Evolutionary conservation across 2,797 vertebrate genomes (phyloP), one percentile per base, ranked within the genome.

Genomic region (Thamnophis elegans): DNA sequence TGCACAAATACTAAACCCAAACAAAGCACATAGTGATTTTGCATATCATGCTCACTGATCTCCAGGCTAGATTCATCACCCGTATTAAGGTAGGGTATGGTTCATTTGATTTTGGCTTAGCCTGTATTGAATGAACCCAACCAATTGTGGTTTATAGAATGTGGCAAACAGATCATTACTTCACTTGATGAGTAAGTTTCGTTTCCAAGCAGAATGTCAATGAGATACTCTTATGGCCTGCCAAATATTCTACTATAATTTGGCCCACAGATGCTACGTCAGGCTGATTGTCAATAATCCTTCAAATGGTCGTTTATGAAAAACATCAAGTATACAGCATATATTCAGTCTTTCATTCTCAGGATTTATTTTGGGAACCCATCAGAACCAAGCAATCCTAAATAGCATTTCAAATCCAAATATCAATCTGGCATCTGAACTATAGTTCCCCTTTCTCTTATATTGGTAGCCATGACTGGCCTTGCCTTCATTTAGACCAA

Each of bases 401-500:
- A 94, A 92, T 62, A 94, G 78, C 68, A 55, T 85, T 94, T 89
- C 36, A 58, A 90, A 89, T 73, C 92, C 93, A 92, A 88, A 54
- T 62, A 90, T 11, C 89, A n/a, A 95, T 91, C 94, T 95, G 89
- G 62, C 92, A 91, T 89, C 73, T 94, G 94, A 96, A 96, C 95
- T 62, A 93, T 32, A 82, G 54, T 86, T 62, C 93, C 95, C 94
- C 92, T 95, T 96, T 96, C 94, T 96, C 89, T 87, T 96, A 93
- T 92, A 87, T 93, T 95, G 94, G 42, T 95, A 96, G 93, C 91
- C 92, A 90, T 89, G 93, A 93, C 95, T 68, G 56, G 94, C 93
- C 95, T 85, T 60, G 91, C 60, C 95, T 94, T 94, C 95, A 93
- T 90, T 96, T 96, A 96, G 97, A 96, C 96, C 95, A 96, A 93